Evolutionary conservation across 2,888 invertebrate genomes (phyloP), one percentile per base, ranked within the genome.

Genomic region (Lymantria monacha): DNA sequence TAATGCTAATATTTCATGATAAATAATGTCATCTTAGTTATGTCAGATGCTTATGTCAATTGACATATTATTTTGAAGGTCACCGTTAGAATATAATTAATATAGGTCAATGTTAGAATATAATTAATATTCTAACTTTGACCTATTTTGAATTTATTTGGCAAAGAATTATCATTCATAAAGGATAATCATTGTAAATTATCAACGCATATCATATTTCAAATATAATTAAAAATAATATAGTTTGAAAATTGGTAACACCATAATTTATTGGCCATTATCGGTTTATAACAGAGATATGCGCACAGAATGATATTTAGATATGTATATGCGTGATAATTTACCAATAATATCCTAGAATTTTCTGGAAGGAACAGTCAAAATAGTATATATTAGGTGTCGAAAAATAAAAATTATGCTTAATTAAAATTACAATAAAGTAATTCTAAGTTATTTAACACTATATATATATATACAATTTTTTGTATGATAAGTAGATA

Each of bases 401-500:
- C 49, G 57, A 63, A 52, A 61, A 66, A n/a, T n/a, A 60, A 51
- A 68, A 62, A 61, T 61, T 66, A 70, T 61, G 71, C 67, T 73
- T 68, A 70, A 70, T 69, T 67, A 74, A 42, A 67, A 72, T 73
- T 70, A 76, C 70, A 66, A 69, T 66, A 69, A 66, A 59, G 67
- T 73, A 72, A 72, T 62, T 65, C 11, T 82, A 81, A 79, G 78
- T 80, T 78, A 85, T 87, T 87, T 81, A 86, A 81, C 83, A 72
- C 54, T 57, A 56, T 63, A 78, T 75, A n/a, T n/a, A n/a, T 51
- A 74, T 84, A 85, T 87, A 86, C 78, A 76, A 77, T 73, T 69
- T 69, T 74, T 72, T 87, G 85, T 87, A 87, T 81, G 59, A 79
- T 88, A 87, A 84, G 86, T 89, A 89, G 89, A 85, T 89, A 88